Base-by-base conservation (phyloP, 2,888 invertebrate species). In the Lasioglossum malachurum region DNA sequence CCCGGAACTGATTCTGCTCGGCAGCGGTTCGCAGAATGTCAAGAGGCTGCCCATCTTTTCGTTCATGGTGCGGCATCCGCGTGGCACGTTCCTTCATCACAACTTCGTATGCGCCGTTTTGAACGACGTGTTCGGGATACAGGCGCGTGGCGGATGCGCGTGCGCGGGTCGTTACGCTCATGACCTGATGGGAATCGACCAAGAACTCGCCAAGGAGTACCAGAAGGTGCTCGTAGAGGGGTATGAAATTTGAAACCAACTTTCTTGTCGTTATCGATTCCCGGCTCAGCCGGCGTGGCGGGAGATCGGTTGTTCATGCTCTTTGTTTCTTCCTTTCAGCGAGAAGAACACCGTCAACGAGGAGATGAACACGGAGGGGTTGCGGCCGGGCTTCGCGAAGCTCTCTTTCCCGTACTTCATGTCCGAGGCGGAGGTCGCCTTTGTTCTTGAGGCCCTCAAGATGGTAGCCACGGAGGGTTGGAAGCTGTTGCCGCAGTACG, bases 121-220 rank as follows among this genome's bases (percentile, higher is more conserved):
- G 72, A 99, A 98, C 94, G 98, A 99, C 93, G 97, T 99, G 44
- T 99, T 98, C 94, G 99, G 99, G 0, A 98, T 99, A 80, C 98
- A 98, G 95, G 97, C 97, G 0, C 96, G 98, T 86, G 97, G 98
- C 0, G 98, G 98, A 0, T 96, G 97, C 92, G 97, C 97, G 27
- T 98, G 98, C 95, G 98, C 98, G 74, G 97, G 98, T 78, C 97
- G 98, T 80, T 98, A 98, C 94, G 98, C 98, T 4, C 97, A 98
- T 95, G 98, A 98, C 95, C 96, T 98, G 31, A 96, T 99, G 81
- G 98, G 98, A 19, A 98, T 99, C 86, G 97, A 98, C 92, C 97
- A 97, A 88, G 96, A 97, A 89, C 96, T 98, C 31, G 97, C 98
- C 12, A 96, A 96, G 90, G 97, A 97, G 91, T 98, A 98, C 94